Evolutionary conservation across 1,140 invertebrate genomes (phyloP), one percentile per base, ranked within the genome.

Genomic region (Bradysia coprophila): DNA sequence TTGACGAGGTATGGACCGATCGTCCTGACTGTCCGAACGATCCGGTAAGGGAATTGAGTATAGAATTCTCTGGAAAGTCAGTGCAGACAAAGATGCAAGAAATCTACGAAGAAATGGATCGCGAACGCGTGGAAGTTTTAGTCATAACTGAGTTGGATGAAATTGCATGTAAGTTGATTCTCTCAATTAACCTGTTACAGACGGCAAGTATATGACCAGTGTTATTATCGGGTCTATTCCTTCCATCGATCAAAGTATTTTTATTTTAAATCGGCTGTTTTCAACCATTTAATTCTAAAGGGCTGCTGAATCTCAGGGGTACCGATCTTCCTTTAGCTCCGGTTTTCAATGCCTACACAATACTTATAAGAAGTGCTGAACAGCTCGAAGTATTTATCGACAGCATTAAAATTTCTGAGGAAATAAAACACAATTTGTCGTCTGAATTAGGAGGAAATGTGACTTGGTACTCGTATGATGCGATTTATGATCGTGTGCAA

Each of bases 271-370:
- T 41, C 21, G 5, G 15, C 20, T 43, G 4, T 6, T 43, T 40
- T 8, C 13, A 31, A 31, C 8, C 8, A 34, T 34, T 13, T 13
- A 34, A 15, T 49, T 43, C 62, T 66, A 28, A 62, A 80, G 81
- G 87, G 73, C 62, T 94, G 21, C 64, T 98, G 20, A 99, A 99
- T 63, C 64, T 96, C 13, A 71, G 95, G 40, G 95, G 95, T 9
- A 80, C 78, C 1, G 95, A 99, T 61, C 96, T 99, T 51, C 68
- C 75, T 15, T 97, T 77, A 62, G 98, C 97, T 67, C 95, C 95
- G 0, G 84, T 98, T 0, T 98, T 98, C 60, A 96, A 95, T 57
- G 72, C 90, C 0, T 97, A 92, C 61, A 67, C 85, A 6, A 70
- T 93, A 43, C 57, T 98, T 1, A 78, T 74, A 6, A 43, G 54